These are phyloP conservation scores for Ostrea denselamellosa DNA, from an alignment of 1,140 invertebrate species.

Conservation along the genomic window DNA sequence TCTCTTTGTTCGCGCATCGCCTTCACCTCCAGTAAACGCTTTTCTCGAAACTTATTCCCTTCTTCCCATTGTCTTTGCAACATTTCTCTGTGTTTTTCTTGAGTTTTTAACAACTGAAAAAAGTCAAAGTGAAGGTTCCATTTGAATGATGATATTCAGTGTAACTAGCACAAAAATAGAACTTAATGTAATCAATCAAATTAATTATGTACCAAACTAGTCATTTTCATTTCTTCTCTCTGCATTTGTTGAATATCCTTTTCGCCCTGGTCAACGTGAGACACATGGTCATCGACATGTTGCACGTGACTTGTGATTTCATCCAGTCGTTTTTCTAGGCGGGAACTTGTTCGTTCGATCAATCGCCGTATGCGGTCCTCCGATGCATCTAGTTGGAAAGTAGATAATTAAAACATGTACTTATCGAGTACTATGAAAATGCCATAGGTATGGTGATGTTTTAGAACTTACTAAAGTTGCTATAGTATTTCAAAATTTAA, in stretches of 20 bases:
- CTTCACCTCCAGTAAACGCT: slow-evolving; percentile 22
- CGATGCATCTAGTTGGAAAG: slow-evolving; percentile 55
- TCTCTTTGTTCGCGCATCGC: slow-evolving; percentile 36
- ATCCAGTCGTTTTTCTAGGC: slow-evolving; percentile 63
- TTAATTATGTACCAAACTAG: slow-evolving; percentile 19
- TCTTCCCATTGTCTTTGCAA: slow-evolving; percentile 39
- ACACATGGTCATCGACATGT: slow-evolving; percentile 53
- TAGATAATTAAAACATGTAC: not conserved
- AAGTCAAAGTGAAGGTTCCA: not conserved
- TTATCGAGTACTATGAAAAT: not conserved
- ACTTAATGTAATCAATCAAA: not conserved
- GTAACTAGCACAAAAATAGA: too few relatives aligned
- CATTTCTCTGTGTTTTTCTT: slow-evolving; percentile 31
- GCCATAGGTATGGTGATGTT: not conserved
- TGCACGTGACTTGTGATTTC: slow-evolving; percentile 52
- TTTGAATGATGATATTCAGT: too few relatives aligned
- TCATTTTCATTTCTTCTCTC: slow-evolving; percentile 50
- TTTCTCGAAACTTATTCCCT: slow-evolving; percentile 25
- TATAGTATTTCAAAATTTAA: not conserved
- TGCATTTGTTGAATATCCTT: slow-evolving; percentile 51
- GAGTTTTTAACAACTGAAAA: slow-evolving; percentile 35
- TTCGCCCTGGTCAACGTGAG: slow-evolving; percentile 54
- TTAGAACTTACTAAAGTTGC: too few relatives aligned
- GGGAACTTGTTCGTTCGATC: slow-evolving; percentile 60
- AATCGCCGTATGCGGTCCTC: slow-evolving; percentile 64